Evolutionary conservation across 2,888 invertebrate species (phyloP), one percentile per base, ranked within the genome.

Genomic region (Habroteleia sp.): DNA sequence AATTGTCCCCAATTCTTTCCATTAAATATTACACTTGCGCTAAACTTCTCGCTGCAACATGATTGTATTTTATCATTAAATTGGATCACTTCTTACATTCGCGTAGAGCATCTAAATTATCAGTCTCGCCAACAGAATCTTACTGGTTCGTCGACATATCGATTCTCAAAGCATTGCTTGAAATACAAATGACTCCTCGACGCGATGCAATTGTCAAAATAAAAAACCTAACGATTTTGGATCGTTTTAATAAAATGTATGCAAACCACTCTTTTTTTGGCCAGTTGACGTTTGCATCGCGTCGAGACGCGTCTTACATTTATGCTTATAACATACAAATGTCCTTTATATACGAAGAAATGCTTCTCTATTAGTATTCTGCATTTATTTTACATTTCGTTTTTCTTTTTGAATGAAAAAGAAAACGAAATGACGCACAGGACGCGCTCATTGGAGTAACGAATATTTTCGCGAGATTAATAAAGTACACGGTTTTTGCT

Each of bases 281-380:
- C 3, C 27, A 6, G 33, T 50, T 39, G 16, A 35, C 56, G 14
- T 23, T 42, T 35, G 72, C 37, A 58, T 72, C 63, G 39, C 44
- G 13, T 37, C 25, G 48, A 42, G 46, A 75, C 62, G 27, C 42
- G 13, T 63, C 63, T 76, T 76, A 68, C 27, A n/a, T 42, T 68
- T 68, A 72, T 63, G 42, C 71, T 72, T 72, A 76, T 68, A 63
- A 71, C 44, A 50, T 68, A 76, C 44, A 44, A 68, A 72, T 73
- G 50, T 65, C 66, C 63, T 69, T 63, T 76, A 76, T 66, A 76
- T 76, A 68, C 48, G 73, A 76, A 76, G 73, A 76, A 76, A 73
- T 76, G 73, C 72, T 69, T 60, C 17, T 41, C 46, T 35, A 27
- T 65, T 48, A 68, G 35, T 72, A 72, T 72, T 63, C 23, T 63